Evolutionary conservation across 1,140 invertebrate species (phyloP).

Genomic region (Zaprionus inermis): DNA sequence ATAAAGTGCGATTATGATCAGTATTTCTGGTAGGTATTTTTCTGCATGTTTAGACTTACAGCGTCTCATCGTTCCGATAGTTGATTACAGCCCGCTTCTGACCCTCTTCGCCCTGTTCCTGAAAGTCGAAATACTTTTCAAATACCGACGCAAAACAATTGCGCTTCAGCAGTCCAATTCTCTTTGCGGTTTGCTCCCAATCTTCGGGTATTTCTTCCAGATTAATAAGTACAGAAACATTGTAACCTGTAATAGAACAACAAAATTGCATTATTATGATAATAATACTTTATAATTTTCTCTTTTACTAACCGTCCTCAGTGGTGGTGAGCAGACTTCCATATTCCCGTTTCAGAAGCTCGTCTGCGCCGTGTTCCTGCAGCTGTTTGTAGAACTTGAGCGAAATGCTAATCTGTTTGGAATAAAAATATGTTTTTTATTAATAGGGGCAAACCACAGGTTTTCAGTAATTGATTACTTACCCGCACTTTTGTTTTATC

Average conservation of each 20-base stretch:
- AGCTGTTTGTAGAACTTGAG: constrained; percentile 99
- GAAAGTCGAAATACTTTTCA: constrained; percentile 99
- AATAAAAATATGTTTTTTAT: constrained; percentile 11
- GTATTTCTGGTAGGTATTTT: not conserved
- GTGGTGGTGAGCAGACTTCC: constrained; percentile 91
- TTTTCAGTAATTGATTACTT: constrained; percentile 84
- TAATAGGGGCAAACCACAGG: not conserved
- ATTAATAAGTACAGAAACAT: constrained; percentile 97
- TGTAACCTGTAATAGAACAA: constrained; percentile 89
- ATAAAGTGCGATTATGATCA: not conserved
- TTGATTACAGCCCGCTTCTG: constrained; percentile 98
- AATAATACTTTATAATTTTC: not conserved
- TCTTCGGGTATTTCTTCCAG: constrained; percentile 96
- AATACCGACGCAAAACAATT: constrained; percentile 99
- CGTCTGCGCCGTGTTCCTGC: constrained; percentile 98
- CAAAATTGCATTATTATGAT: not conserved
- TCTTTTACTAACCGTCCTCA: constrained; percentile 90
- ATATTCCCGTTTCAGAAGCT: constrained; percentile 97
- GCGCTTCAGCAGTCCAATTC: constrained; percentile 97
- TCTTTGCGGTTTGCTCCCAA: constrained; percentile 95
- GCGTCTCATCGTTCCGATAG: constrained; percentile 99
- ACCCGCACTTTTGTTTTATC: constrained; percentile 99
- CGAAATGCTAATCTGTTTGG: constrained; percentile 96
- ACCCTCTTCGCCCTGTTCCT: constrained; percentile 95
- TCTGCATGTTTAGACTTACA: constrained; percentile 88